Evolutionary conservation across 2,888 invertebrate species (phyloP), one percentile per base, ranked within the genome.

Genomic region (Eudasyphora cyanicolor): DNA sequence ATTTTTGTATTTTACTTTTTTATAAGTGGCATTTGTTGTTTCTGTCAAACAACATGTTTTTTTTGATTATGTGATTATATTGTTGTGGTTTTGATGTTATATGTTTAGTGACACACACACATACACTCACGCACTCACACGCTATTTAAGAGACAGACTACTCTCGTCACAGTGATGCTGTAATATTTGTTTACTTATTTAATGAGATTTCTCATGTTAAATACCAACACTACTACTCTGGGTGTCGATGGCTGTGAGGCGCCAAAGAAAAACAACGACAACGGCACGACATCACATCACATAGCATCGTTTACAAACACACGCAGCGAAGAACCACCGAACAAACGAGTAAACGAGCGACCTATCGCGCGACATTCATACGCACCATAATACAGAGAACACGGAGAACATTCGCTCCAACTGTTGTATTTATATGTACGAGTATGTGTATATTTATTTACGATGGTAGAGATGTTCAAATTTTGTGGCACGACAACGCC

Each of bases 101-200:
- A 10, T 19, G 5, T 21, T 21, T 19, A 49, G 6, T n/a, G 45
- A 4, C 45, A 49, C 49, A 7, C 35, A 35, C 35, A 7, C 10
- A 49, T 17, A 49, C 49, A 38, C 38, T 38, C 38, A 17, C 17
- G 7, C n/a, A n/a, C n/a, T n/a, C n/a, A n/a, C n/a, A n/a, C n/a
- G n/a, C n/a, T n/a, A n/a, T n/a, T n/a, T n/a, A n/a, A n/a, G 7
- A 17, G 17, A 49, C 49, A 17, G 49, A 8, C 1, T 7, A 19
- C 49, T 49, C 8, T 6, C n/a, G 17, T 19, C 6, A 12, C 5
- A 8, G 24, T 5, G 54, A 54, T 38, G 54, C 5, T 19, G 19
- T 54, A 51, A 32, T n/a, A 32, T 64, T 64, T 64, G 64, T 64
- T 64, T 64, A 64, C 19, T 64, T 64, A 62, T 64, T 64, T 38